These are phyloP conservation scores for Spodoptera picta DNA, from an alignment of 2,888 invertebrate genomes.

Conservation along the genomic window DNA sequence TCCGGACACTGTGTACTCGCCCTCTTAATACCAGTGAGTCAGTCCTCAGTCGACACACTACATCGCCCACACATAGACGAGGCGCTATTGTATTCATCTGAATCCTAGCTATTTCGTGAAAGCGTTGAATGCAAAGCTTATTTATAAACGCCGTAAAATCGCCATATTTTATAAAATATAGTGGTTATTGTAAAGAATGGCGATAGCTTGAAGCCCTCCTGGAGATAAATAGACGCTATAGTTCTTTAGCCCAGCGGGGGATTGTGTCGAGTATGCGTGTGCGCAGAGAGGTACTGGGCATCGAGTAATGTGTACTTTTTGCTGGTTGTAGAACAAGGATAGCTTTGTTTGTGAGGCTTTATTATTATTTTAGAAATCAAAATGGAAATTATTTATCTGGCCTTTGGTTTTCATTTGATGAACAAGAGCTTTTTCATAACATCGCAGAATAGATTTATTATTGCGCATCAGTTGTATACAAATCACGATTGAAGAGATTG, in stretches of 20 bases:
- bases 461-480: no score
- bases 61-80: slow-evolving; percentile 54
- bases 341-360: slow-evolving; percentile 29
- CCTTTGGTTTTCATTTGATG: no score
- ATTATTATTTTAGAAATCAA: slow-evolving; percentile 6
- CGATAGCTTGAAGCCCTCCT: slow-evolving; percentile 40
- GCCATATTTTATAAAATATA: slow-evolving; percentile 43
- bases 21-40: slow-evolving; percentile 52
- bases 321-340: slow-evolving; percentile 35
- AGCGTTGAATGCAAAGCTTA: slow-evolving; percentile 57
- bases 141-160: slow-evolving; percentile 48
- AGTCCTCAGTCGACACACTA: slow-evolving; percentile 39
- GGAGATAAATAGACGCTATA: slow-evolving; percentile 44
- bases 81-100: slow-evolving; percentile 61
- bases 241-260: slow-evolving; percentile 38
- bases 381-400: slow-evolving; percentile 24
- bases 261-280: slow-evolving; percentile 27
- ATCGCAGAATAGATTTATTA: no score
- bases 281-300: slow-evolving; percentile 24
- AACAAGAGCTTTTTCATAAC: no score
- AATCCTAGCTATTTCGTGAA: slow-evolving; percentile 58
- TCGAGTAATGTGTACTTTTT: slow-evolving; percentile 33
- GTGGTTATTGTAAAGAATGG: slow-evolving; percentile 40
- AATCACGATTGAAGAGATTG: no score
- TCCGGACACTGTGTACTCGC: slow-evolving; percentile 14